Evolutionary conservation across 2,888 invertebrate genomes (phyloP), one percentile per base, ranked within the genome.

Genomic region (Rotaria sp.): DNA sequence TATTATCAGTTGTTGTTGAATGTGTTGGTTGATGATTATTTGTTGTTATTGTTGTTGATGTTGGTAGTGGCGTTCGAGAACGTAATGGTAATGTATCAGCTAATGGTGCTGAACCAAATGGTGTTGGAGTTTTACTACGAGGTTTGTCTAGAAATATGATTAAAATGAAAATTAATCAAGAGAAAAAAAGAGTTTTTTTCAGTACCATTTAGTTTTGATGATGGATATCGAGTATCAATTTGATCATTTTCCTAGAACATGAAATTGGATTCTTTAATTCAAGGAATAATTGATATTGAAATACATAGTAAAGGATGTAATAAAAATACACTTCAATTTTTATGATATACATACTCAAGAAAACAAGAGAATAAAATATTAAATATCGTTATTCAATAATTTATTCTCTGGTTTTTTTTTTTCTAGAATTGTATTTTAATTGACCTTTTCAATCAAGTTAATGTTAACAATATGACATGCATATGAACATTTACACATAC

Each of bases 41-140:
- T 8, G 2, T 26, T 55, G 55, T 26, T 55, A 10, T 26, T 55
- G 26, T 48, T 48, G 13, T 35, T 35, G 67, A 2, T 67, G 35
- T n/a, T 80, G 80, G 80, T 80, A 80, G n/a, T 45, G 80, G 80
- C n/a, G 80, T 80, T 80, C 80, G 24, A 7, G 80, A 80, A 45
- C 80, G 80, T 80, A 80, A 80, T 80, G 80, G 80, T 80, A 80
- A 80, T n/a, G 80, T 41, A 80, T 80, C 80, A 45, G 35, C 45
- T 80, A 80, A 45, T 45, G 80, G 80, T 45, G 80, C n/a, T 41
- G 41, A 45, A n/a, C 80, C 45, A n/a, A 45, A 80, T 45, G 80
- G 80, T 21, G 80, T 80, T 45, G 80, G 80, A 80, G 80, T 80
- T 80, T 80, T 80, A 80, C 80, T 80, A 15, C 80, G 80, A 26